A percentile compares a stretch with the other conserved stretches of the same genome.
These are phyloP conservation scores for Rhea pennata DNA, from an alignment of 2,113 vertebrate species.

Conservation along the genomic window DNA sequence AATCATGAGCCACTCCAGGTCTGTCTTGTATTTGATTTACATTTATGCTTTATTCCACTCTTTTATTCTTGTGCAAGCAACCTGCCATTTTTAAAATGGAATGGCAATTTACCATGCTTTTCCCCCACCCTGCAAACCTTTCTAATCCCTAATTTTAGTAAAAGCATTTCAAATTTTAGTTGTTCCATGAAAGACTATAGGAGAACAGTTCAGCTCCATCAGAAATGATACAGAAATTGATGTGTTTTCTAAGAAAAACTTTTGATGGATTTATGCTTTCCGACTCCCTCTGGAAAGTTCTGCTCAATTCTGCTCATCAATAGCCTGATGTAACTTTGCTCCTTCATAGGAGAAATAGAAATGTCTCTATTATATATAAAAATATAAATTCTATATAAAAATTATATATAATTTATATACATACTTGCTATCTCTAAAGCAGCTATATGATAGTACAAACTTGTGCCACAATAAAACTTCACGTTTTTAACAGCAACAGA, in stretches of 20 bases:
- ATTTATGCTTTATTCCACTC: not conserved
- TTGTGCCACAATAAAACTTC: not conserved
- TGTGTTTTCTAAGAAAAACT: not conserved
- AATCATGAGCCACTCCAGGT: not conserved
- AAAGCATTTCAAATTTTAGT: not conserved
- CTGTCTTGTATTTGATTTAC: not conserved
- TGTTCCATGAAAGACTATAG: not conserved
- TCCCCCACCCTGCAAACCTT: not conserved
- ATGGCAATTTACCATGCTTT: not conserved
- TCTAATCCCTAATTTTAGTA: not conserved
- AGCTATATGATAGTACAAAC: not conserved
- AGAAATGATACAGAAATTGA: not conserved
- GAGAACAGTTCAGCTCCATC: not conserved
- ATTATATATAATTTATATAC: too few species aligned
- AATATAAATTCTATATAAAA: too few species aligned
- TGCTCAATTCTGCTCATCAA: not conserved
- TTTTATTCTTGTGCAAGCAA: not conserved
- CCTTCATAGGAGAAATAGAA: not conserved
- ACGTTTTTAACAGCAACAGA: not conserved
- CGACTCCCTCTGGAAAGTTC: not conserved
- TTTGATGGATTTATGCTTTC: not conserved
- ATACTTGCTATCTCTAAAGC: not conserved
- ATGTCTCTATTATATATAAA: too few species aligned
- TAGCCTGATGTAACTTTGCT: not conserved
- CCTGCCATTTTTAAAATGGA: not conserved